Evolutionary conservation across 2,113 vertebrate genomes (phyloP), one percentile per base, ranked within the genome.

Genomic region (Myrmecophaga tridactyla): DNA sequence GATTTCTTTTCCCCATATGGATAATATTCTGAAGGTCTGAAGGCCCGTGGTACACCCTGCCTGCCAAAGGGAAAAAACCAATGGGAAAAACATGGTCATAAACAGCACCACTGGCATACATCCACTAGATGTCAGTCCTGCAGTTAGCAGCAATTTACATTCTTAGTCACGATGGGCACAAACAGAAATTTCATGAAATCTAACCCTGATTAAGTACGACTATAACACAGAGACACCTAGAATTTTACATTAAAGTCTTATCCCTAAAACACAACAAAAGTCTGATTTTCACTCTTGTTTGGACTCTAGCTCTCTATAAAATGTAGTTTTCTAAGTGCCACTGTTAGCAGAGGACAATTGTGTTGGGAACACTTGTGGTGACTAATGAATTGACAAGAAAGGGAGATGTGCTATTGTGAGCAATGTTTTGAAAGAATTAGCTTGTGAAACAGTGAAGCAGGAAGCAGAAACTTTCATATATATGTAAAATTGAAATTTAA

Each of bases 81-180:
- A 48, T 34, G 15, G 27, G 23, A 34, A 63, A 17, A 63, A 17
- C 7, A 2, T 3, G 4, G 58, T 65, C 60, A 82, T 29, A 29
- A 87, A 82, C 56, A 86, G 98, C 98, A 98, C 92, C 97, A 21
- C 97, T 96, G 96, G 90, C 91, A 20, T 43, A 43, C 14, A 93
- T 78, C 98, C 98, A 97, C 98, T 97, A 98, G 98, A 95, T 97
- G 98, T 98, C 98, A 98, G 97, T 89, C 97, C 84, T 60, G 98
- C 95, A 82, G 97, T 90, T 96, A 96, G 73, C 96, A 97, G 96
- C 96, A 85, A 92, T 96, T 96, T 86, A 94, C 89, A 92, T 81
- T 70, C 89, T 1, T 89, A 95, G 83, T 95, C 94, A 65, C 39
- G 53, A 8, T 13, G 51, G 76, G 92, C 82, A 48, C 34, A 76